A percentile compares a stretch with the other conserved stretches of the same genome.
Conservation (phyloP, 2,888 invertebrate genomes). For the Monochamus alternatus region DNA sequence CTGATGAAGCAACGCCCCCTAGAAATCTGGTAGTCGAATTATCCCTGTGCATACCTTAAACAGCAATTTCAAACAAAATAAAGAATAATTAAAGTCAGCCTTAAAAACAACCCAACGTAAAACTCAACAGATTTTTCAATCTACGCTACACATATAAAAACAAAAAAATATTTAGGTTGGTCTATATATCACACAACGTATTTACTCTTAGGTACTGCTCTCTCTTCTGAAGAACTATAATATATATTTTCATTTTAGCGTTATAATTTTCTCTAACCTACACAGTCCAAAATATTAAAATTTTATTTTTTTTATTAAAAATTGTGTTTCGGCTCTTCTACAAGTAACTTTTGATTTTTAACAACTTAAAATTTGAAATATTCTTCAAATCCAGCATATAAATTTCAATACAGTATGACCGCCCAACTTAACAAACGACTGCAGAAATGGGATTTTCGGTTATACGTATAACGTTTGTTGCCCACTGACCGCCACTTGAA, state of each 20-base stretch:
- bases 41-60: not conserved
- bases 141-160: not conserved
- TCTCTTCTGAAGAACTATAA: not conserved
- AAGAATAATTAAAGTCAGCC: no score
- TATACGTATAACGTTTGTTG: conserved; percentile 81
- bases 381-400: conserved; percentile 47
- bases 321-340: not conserved
- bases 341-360: not conserved
- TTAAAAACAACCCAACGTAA: not conserved
- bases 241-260: not conserved
- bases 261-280: not conserved
- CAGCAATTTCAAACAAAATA: no score
- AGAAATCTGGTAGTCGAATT: no score
- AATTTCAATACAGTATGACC: conserved; percentile 64
- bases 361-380: not conserved
- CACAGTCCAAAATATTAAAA: not conserved
- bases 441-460: conserved; percentile 87
- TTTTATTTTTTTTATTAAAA: not conserved
- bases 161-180: not conserved
- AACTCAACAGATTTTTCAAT: not conserved
- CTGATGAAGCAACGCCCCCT: no score
- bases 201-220: not conserved
- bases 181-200: conserved; percentile 4
- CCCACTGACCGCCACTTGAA: conserved; percentile 70
- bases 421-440: conserved; percentile 78